These are phyloP conservation scores for Unio pictorum DNA, from an alignment of 2,888 invertebrate genomes.

Conservation along the genomic window DNA sequence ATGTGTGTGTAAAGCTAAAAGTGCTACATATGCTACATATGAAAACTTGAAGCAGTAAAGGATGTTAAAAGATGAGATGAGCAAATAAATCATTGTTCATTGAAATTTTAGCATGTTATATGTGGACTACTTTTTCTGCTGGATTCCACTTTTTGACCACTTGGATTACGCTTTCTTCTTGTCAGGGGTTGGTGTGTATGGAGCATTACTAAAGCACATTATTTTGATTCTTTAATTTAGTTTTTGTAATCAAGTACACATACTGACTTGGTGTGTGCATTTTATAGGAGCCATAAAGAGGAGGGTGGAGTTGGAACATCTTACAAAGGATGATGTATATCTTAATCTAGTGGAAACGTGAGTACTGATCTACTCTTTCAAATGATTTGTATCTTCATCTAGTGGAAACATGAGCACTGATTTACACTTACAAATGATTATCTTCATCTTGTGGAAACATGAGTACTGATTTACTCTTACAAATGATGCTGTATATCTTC, in stretches of 20 bases:
- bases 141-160: no score
- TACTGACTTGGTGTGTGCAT: background rate
- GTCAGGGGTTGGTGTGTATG: no score
- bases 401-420: slow-evolving; percentile 76
- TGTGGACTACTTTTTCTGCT: no score
- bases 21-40: no score
- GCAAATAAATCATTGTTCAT: no score
- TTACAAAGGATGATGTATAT: slow-evolving; percentile 81
- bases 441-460: slow-evolving; percentile 76
- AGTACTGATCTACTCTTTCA: slow-evolving; percentile 59
- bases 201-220: background rate
- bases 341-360: slow-evolving; percentile 79
- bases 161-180: no score
- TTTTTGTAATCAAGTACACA: background rate
- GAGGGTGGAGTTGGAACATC: slow-evolving; percentile 79
- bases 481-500: slow-evolving; percentile 81
- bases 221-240: background rate
- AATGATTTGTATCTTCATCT: slow-evolving; percentile 79
- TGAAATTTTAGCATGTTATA: no score
- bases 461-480: slow-evolving; percentile 69
- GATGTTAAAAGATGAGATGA: no score
- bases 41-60: no score
- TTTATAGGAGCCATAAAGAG: slow-evolving; percentile 77
- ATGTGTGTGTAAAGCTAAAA: no score
- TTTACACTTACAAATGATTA: slow-evolving; percentile 78